Base-by-base conservation (phyloP, 2,113 vertebrate species). In the Micronycteris hirsuta region DNA sequence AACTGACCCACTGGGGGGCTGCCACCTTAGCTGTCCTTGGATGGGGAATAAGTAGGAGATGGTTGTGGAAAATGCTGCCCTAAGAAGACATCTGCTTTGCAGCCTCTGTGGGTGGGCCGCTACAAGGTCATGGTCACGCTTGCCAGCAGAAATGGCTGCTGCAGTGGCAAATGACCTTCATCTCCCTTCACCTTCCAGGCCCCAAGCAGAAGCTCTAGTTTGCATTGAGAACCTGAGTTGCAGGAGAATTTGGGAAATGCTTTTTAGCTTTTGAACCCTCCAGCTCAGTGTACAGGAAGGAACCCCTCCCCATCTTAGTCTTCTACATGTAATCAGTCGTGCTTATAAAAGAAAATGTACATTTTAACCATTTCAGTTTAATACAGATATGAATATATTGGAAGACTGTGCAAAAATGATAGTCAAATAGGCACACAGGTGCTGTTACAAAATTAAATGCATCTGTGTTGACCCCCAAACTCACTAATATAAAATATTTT, bases 391-490 rank as follows among this genome's bases (percentile, higher is more conserved):
- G 31, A 82, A 24, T 78, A 31, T 36, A 78, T 20, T 63, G n/a
- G 43, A 49, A 73, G 33, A 88, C 76, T 73, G 16, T 47, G 26
- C 47, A 65, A 38, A 91, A 49, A 47, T 31, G 17, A 88, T 70
- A 17, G 45, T 80, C 71, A 65, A 81, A 70, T 43, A 41, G 67
- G 56, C 47, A 82, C 10, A 63, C 22, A 86, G 12, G 33, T 71
- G 33, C 36, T 56, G 67, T 91, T 19, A 52, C 49, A 95, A 61
- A 88, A 65, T 24, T 94, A 71, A 94, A 86, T 78, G 36, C n/a
- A 73, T 45, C 28, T 89, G 33, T 78, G 14, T 78, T 93, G 78
- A 89, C 15, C 28, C 24, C 24, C 45, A 54, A 52, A 83, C 28
- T 73, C 61, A 41, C 36, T 36, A 71, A 74, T 71, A 78, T 78